These are phyloP conservation scores for Astreopora myriophthalma DNA, from an alignment of 64 coral and sea anemone genomes.

Conservation along the genomic window DNA sequence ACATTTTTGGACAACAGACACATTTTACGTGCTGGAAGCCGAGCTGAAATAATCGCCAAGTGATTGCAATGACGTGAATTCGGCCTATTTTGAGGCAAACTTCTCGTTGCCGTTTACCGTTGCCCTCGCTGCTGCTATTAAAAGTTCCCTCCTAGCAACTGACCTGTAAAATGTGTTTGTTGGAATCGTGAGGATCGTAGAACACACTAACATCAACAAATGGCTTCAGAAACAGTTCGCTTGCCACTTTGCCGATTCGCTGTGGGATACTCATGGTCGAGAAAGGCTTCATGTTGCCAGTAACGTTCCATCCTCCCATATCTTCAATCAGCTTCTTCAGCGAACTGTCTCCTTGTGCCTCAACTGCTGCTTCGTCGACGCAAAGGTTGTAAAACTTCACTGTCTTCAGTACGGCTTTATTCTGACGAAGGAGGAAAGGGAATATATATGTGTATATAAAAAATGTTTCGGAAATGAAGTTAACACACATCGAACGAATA, in stretches of 20 bases:
- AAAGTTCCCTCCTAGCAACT: too few relatives aligned
- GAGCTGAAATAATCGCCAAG: too few relatives aligned
- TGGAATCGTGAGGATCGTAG: slow-evolving; percentile 57
- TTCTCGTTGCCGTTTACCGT: too few relatives aligned
- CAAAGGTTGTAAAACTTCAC: slow-evolving; percentile 65
- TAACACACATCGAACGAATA: too few relatives aligned
- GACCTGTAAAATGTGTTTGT: too few relatives aligned
- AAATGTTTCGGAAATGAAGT: too few relatives aligned
- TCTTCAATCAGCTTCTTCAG: slow-evolving; percentile 70
- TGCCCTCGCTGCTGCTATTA: too few relatives aligned
- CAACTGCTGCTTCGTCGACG: slow-evolving; percentile 36
- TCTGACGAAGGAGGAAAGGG: slow-evolving; percentile 33
- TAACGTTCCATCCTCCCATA: slow-evolving; percentile 79
- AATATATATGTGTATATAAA: too few relatives aligned
- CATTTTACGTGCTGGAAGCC: too few relatives aligned
- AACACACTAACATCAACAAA: slow-evolving; percentile 61
- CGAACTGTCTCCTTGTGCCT: slow-evolving; percentile 11
- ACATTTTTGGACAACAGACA: too few relatives aligned
- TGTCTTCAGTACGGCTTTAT: slow-evolving; percentile 82
- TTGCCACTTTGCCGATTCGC: slow-evolving; percentile 58
- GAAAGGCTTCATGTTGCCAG: slow-evolving; percentile 18
- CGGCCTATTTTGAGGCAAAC: too few relatives aligned
- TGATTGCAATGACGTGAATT: too few relatives aligned
- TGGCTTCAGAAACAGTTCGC: slow-evolving; percentile 62
- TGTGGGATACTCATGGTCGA: neutral